Evolutionary conservation across 1,140 invertebrate species (phyloP).

Genomic region (Drosophila tropicalis): DNA sequence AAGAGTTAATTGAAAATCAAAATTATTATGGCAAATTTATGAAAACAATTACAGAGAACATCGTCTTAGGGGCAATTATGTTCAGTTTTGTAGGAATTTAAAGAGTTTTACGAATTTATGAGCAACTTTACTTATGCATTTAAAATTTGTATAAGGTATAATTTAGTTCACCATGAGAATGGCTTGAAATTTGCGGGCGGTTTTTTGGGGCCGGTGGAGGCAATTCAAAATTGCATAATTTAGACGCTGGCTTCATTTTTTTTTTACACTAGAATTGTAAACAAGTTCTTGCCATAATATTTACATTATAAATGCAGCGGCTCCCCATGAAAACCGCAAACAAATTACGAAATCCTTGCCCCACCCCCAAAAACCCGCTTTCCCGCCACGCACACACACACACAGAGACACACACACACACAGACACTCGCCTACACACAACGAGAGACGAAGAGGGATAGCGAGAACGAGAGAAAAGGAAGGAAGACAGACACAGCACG

Average conservation of each 20-base stretch:
- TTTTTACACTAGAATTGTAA: slow-evolving; percentile 63
- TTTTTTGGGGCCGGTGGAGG: neutral
- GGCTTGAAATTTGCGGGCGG: neutral
- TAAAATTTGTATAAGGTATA: slow-evolving; percentile 6
- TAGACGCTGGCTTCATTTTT: slow-evolving; percentile 30
- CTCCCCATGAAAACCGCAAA: slow-evolving; percentile 42
- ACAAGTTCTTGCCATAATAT: slow-evolving; percentile 68
- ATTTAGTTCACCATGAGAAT: neutral
- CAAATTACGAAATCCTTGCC: neutral
- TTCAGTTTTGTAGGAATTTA: neutral
- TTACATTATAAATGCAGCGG: slow-evolving; percentile 59
- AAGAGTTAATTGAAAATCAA: neutral
- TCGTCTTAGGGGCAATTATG: neutral
- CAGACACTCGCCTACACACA: neutral
- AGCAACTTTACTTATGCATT: neutral
- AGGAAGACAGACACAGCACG: neutral
- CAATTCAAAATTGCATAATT: slow-evolving; percentile 66
- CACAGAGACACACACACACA: slow-evolving; percentile 11
- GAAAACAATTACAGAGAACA: neutral
- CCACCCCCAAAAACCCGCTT: neutral
- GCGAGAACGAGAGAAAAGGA: neutral
- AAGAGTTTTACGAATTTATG: slow-evolving; percentile 8
- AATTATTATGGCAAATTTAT: neutral
- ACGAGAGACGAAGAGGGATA: neutral
- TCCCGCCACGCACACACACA: slow-evolving; percentile 10